Percentiles rank a stretch among this genome's conserved stretches.
Conservation (phyloP, 2,797 vertebrate species). For the Centroberyx gerrardi region DNA sequence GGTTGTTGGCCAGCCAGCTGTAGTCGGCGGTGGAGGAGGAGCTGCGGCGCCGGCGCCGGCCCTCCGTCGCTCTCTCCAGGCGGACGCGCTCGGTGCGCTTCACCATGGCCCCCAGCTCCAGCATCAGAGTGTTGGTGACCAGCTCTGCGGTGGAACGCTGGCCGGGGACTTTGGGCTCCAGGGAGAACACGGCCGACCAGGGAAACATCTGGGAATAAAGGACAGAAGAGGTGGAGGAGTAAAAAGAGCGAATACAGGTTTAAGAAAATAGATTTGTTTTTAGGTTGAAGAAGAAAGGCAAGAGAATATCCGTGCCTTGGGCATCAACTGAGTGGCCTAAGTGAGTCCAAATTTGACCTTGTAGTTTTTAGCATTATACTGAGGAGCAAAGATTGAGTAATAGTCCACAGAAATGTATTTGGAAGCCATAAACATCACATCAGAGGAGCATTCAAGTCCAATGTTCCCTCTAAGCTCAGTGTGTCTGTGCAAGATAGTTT, state of each 20-base stretch:
- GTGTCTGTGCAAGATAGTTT: too few relatives aligned
- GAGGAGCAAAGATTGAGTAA: not conserved
- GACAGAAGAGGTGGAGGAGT: not conserved
- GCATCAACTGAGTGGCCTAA: not conserved
- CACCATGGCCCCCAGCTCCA: slow-evolving; percentile 88
- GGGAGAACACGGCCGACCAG: slow-evolving; percentile 85
- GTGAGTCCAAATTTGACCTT: not conserved
- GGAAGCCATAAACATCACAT: too few relatives aligned
- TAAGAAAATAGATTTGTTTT: not conserved
- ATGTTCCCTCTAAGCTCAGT: too few relatives aligned
- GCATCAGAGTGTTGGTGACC: slow-evolving; percentile 89
- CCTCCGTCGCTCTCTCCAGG: slow-evolving; percentile 81
- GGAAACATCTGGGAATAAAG: slow-evolving; percentile 84
- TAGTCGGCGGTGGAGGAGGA: slow-evolving; percentile 85
- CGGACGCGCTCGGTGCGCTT: slow-evolving; percentile 86
- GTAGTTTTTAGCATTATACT: not conserved
- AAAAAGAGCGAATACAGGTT: not conserved
- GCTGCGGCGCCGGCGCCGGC: slow-evolving; percentile 79
- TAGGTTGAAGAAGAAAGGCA: not conserved
- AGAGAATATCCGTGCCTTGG: not conserved
- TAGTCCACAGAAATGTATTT: not conserved
- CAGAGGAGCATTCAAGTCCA: too few relatives aligned
- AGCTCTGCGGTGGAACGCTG: slow-evolving; percentile 84
- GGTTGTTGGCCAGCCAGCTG: slow-evolving; percentile 85
- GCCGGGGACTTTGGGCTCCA: slow-evolving; percentile 86